Conservation (phyloP, 2,113 vertebrate genomes). For the Acrocephalus arundinaceus region DNA sequence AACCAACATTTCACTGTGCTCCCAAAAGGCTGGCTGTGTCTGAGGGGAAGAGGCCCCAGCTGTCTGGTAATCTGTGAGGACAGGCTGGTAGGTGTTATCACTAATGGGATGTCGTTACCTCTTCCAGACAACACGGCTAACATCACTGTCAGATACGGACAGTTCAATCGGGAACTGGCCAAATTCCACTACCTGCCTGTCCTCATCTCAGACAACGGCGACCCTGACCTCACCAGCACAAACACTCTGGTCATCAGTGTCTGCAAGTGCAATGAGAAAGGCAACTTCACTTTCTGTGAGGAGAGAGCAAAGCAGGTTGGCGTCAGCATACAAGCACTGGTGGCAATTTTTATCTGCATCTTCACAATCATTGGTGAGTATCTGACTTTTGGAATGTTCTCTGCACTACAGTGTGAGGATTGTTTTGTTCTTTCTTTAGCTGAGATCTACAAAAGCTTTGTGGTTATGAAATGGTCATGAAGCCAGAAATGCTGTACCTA, state of each 20-base stretch:
- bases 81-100: neutral
- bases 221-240: conserved; percentile 76
- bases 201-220: conserved; percentile 84
- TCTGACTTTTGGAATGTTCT: neutral
- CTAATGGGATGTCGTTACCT: neutral
- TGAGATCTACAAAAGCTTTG: neutral
- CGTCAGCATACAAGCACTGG: conserved; percentile 84
- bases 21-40: neutral
- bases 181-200: conserved; percentile 83
- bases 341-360: conserved; percentile 85
- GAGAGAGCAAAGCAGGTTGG: conserved; percentile 66
- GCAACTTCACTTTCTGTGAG: conserved; percentile 79
- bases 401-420: neutral
- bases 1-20: neutral
- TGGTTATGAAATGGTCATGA: neutral
- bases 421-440: neutral
- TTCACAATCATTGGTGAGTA: conserved; percentile 87
- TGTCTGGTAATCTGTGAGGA: neutral
- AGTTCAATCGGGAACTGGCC: conserved; percentile 82
- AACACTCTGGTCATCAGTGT: conserved; percentile 77
- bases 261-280: conserved; percentile 81
- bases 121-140: conserved; percentile 87
- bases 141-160: conserved; percentile 82
- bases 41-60: neutral
- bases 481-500: neutral